Evolutionary conservation across 2,113 vertebrate genomes (phyloP), one percentile per base, ranked within the genome.

Genomic region (Alethe diademata): DNA sequence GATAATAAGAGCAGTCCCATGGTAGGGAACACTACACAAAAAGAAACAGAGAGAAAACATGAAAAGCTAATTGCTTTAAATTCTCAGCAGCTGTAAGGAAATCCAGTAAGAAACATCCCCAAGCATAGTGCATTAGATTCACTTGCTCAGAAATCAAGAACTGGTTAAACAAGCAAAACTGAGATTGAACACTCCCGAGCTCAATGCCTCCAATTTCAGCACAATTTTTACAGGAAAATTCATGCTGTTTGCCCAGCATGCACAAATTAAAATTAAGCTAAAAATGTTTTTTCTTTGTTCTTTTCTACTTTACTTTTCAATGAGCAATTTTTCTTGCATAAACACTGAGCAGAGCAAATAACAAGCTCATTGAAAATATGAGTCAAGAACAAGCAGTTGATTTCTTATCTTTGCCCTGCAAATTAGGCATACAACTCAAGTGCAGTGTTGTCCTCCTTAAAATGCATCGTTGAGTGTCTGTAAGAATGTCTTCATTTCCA

Each of bases 21-120:
- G 92, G 38, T 50, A 85, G 80, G 47, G 66, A 94, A 66, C 53
- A 20, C 62, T 78, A 42, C 78, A 75, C 79, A 90, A 81, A 91
- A 92, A 90, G 84, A 96, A 96, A 65, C 51, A 65, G 88, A 86
- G 71, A 48, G 86, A 62, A 72, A 92, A 92, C 75, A 92, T 56
- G 73, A 85, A 84, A 92, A 93, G 54, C 92, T 97, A 94, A 96
- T 97, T 97, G 86, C 86, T 93, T 90, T 85, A 95, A 89, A 96
- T 91, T 95, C 89, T 93, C 73, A 92, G 88, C 95, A 95, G 94
- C 95, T 95, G 93, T 90, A 93, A 89, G 73, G 90, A 95, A 89
- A 82, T 95, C 56, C 79, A 85, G 90, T 60, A n/a, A 94, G 95
- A 90, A 95, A 81, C 60, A 90, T 94, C 92, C 86, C 76, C 61